Evolutionary conservation across 2,113 vertebrate species (phyloP).

Genomic region (Dipodomys merriami): DNA sequence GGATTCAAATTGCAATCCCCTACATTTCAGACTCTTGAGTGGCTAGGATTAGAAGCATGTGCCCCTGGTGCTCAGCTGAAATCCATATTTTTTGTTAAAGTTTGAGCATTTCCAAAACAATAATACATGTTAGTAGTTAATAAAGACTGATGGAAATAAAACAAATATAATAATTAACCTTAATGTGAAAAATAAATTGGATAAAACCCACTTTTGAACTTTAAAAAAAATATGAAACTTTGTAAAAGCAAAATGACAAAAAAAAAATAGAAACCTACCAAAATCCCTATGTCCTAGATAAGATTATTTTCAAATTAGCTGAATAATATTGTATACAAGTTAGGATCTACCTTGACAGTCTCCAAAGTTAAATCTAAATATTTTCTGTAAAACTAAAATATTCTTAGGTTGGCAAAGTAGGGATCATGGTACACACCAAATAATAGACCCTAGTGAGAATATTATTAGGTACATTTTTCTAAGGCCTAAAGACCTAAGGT

Average conservation of each 20-base stretch:
- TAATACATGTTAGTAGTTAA: background rate
- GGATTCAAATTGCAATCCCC: too few relatives aligned
- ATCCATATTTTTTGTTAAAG: background rate
- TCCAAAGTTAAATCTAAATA: background rate
- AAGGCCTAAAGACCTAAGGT: background rate
- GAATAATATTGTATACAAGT: conserved; percentile 2
- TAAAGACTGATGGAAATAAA: background rate
- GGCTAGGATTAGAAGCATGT: too few relatives aligned
- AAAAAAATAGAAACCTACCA: background rate
- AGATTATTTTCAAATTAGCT: conserved; percentile 16
- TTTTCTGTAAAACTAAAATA: background rate
- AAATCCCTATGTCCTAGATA: background rate
- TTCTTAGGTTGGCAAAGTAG: background rate
- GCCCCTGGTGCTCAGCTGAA: too few relatives aligned
- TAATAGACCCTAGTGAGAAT: background rate
- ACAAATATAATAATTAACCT: background rate
- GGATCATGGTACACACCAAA: background rate
- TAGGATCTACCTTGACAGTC: background rate
- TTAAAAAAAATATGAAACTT: background rate
- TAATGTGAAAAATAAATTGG: background rate
- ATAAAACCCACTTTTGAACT: background rate
- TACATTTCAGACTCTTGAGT: too few relatives aligned
- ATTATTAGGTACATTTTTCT: background rate
- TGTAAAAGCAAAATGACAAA: background rate
- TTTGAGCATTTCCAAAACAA: background rate